Base-by-base conservation (phyloP, 53 echinoderm and acorn worm genomes). In the Stichopus horrens region DNA sequence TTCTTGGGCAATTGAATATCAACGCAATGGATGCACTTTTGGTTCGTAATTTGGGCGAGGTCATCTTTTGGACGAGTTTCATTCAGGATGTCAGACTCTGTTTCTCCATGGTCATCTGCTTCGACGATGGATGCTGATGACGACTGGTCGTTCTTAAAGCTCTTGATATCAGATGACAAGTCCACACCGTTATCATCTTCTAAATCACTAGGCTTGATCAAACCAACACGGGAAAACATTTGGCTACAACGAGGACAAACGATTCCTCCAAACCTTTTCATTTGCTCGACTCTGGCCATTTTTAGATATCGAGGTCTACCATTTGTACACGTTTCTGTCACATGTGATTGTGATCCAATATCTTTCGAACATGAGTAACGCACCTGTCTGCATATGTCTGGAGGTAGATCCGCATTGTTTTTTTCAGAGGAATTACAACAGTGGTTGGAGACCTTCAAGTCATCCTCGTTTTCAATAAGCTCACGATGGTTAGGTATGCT, bases 241-340 rank as follows among this genome's bases (percentile, higher is more conserved):
- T 85, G 83, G 67, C 91, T 91, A 75, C 91, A 91, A 23, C 76
- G 84, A 14, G 91, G 91, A 53, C 91, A 91, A 60, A 91, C 83
- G 23, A 91, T 86, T 65, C 88, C 88, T 23, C 91, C 91, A 51
- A 85, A 85, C 13, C 13, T 65, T 16, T 85, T 67, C 6, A 85
- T 68, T 85, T 85, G 85, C 66, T 85, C 67, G 11, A 85, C 85
- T n/a, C 66, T 85, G 63, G 85, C 21, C 85, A 85, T 85, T 67
- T 66, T 85, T 37, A 85, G 85, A 14, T 23, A 67, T 53, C 16
- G 63, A 5, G 85, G 68, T 68, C 51, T 52, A 66, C 51, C 68
- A 37, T 52, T 59, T 2, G 85, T 65, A 14, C 85, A 85, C 0
- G 10, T 37, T 0, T 65, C 71, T 16, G 71, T 7, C 71, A 71